These are phyloP conservation scores for Sebastes nivosus DNA, from an alignment of 2,797 vertebrate genomes.

Conservation along the genomic window DNA sequence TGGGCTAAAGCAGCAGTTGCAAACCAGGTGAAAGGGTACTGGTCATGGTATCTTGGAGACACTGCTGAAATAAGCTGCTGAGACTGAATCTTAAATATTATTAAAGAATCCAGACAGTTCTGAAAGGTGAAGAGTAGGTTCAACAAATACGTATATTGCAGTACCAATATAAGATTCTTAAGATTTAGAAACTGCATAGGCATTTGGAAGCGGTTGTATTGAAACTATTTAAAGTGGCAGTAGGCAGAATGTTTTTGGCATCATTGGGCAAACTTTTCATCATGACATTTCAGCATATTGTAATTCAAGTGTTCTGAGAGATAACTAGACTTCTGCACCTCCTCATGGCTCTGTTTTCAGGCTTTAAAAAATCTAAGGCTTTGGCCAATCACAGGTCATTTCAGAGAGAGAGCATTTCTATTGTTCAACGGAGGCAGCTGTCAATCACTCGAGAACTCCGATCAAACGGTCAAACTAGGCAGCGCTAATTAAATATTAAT, in stretches of 20 bases:
- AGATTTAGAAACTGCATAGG: not conserved
- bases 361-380: no score
- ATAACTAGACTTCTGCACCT: no score
- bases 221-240: not conserved
- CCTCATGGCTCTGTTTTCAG: no score
- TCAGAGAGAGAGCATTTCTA: no score
- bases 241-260: not conserved
- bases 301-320: no score
- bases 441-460: no score
- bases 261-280: not conserved
- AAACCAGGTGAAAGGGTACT: not conserved
- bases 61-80: constrained; percentile 7
- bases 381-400: no score
- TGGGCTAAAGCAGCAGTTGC: constrained; percentile 10
- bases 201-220: not conserved
- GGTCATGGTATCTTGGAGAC: not conserved
- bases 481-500: no score
- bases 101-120: not conserved
- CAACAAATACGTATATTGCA: not conserved
- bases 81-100: not conserved
- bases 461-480: no score
- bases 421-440: no score
- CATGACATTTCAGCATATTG: no score
- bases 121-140: not conserved
- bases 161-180: not conserved